Percentiles rank a stretch among this genome's conserved stretches.
Conservation (phyloP, 2,113 vertebrate species). For the Benitochromis conjunctus region DNA sequence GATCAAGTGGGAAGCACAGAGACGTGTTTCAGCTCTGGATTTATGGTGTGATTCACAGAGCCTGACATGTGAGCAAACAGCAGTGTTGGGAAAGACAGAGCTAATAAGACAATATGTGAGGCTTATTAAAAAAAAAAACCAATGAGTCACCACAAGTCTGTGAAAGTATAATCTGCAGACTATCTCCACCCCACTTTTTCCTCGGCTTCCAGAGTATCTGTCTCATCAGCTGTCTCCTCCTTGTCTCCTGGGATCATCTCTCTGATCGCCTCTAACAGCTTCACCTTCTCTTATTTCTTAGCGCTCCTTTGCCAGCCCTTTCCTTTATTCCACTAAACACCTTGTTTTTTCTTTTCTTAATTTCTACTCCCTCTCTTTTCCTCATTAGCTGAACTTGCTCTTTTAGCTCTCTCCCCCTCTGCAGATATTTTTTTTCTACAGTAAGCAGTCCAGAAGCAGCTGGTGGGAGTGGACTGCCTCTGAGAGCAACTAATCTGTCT, state of each 20-base stretch:
- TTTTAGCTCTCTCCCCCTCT: not conserved
- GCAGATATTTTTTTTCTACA: not conserved
- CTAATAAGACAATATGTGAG: not conserved
- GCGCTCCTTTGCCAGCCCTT: not conserved
- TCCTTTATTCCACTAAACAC: not conserved
- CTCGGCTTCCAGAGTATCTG: not conserved
- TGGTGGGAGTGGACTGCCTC: conserved; percentile 4
- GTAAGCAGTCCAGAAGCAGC: conserved; percentile 3
- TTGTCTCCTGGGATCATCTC: conserved; percentile 9
- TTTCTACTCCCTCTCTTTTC: not conserved
- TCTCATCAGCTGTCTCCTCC: conserved; percentile 17
- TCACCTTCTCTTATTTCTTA: not conserved
- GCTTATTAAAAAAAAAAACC: conserved; percentile 26
- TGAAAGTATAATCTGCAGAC: conserved; percentile 1
- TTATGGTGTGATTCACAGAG: not conserved
- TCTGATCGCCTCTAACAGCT: not conserved
- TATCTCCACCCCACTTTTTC: not conserved
- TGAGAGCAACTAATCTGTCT: not conserved
- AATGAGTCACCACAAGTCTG: conserved; percentile 32
- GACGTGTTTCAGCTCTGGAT: not conserved
- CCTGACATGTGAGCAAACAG: conserved; percentile 1
- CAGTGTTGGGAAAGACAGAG: not conserved
- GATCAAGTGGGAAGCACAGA: not conserved
- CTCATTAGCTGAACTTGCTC: not conserved
- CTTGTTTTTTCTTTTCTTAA: not conserved